These are phyloP conservation scores for Lasioglossum leucozonium DNA, from an alignment of 2,888 invertebrate species.

Conservation along the genomic window DNA sequence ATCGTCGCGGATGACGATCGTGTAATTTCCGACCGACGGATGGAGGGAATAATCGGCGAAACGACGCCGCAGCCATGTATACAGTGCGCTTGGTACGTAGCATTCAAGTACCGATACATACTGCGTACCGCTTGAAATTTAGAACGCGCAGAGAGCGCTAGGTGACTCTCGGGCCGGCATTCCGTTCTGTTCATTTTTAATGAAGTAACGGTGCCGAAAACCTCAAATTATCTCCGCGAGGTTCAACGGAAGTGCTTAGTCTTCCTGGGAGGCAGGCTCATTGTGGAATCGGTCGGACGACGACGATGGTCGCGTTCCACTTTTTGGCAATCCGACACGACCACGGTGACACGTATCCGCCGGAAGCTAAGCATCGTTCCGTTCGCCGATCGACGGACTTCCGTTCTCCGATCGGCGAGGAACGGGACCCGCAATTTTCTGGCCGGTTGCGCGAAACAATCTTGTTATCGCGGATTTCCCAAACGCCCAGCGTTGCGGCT, in stretches of 20 bases:
- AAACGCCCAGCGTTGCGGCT: too few relatives aligned
- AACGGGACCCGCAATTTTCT: constrained; percentile 11
- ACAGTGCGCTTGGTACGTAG: not conserved
- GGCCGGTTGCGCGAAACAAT: not conserved
- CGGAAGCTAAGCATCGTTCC: not conserved
- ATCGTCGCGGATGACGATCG: not conserved
- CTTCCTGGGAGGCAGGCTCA: constrained; percentile 19
- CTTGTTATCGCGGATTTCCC: too few relatives aligned
- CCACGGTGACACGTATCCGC: not conserved
- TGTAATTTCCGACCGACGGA: not conserved
- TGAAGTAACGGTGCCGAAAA: constrained; percentile 59
- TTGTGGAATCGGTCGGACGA: constrained; percentile 42
- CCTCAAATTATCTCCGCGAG: constrained; percentile 51
- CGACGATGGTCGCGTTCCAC: constrained; percentile 44
- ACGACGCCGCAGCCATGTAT: not conserved
- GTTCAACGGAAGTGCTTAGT: constrained; percentile 56
- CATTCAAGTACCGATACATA: too few relatives aligned
- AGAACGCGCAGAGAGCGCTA: not conserved
- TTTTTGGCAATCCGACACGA: constrained; percentile 36
- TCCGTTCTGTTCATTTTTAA: constrained; percentile 53
- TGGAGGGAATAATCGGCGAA: not conserved
- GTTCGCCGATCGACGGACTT: constrained; percentile 1
- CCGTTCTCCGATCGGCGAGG: constrained; percentile 2
- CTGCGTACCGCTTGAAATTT: not conserved
- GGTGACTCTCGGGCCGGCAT: not conserved